These are phyloP conservation scores for Sarcophaga carnaria DNA, from an alignment of 2,888 invertebrate genomes.

Conservation along the genomic window DNA sequence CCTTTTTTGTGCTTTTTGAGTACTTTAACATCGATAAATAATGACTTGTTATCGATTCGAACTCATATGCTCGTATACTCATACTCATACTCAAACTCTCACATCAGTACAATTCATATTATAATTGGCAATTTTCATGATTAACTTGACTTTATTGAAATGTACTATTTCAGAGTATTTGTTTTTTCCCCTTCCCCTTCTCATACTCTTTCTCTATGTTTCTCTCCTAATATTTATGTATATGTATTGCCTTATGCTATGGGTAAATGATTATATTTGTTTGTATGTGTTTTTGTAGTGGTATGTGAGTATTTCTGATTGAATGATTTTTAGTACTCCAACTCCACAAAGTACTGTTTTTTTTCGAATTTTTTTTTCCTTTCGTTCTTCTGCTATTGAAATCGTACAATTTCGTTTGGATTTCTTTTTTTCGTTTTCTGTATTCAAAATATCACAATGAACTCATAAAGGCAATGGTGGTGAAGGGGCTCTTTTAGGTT, in stretches of 20 bases:
- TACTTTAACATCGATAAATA: not conserved
- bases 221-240: no score
- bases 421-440: no score
- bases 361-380: not conserved
- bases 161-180: not conserved
- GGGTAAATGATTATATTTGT: no score
- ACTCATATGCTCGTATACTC: not conserved
- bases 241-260: no score
- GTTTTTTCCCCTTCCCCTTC: not conserved
- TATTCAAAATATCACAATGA: no score
- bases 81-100: not conserved
- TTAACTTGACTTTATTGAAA: conserved; percentile 17
- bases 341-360: not conserved
- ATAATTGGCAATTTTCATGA: conserved; percentile 42
- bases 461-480: no score
- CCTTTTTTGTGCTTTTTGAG: not conserved
- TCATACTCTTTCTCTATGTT: no score
- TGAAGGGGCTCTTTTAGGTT: no score
- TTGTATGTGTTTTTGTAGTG: not conserved
- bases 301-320: conserved; percentile 8
- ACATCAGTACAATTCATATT: conserved; percentile 7
- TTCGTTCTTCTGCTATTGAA: no score
- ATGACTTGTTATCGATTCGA: not conserved
- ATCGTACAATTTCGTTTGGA: no score
- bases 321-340: conserved; percentile 23